A percentile compares a stretch with the other conserved stretches of the same genome.
phyloP scores from a whole-genome alignment of 1,140 invertebrate genomes.

The Hycleus phaleratus region DNA sequence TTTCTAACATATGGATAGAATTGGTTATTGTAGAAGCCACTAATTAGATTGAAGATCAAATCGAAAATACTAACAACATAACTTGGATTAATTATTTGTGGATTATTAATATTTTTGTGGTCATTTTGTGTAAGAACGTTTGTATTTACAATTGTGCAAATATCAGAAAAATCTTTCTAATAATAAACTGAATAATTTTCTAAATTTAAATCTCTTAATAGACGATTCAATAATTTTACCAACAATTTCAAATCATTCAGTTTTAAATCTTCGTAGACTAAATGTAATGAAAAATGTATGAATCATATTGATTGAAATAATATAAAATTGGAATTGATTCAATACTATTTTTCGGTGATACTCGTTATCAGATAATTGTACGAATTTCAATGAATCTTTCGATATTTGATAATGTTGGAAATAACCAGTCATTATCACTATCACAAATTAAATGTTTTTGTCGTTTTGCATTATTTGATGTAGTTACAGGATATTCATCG shows the following conservation, averaged over 20 bases:
- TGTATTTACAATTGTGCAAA: conserved; percentile 44
- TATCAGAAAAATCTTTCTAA: conserved; percentile 72
- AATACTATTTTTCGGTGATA: conserved; percentile 1
- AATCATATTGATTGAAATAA: conserved; percentile 68
- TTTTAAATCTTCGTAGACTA: conserved; percentile 88
- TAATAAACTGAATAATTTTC: conserved; percentile 71
- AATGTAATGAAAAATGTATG: conserved; percentile 74
- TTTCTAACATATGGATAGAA: conserved; percentile 63
- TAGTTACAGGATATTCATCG: conserved; percentile 22
- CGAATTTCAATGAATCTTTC: conserved; percentile 19
- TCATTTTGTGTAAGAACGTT: conserved; percentile 45
- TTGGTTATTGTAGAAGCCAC: conserved; percentile 40
- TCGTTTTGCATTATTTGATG: conserved; percentile 28
- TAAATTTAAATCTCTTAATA: conserved; percentile 70
- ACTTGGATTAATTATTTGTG: conserved; percentile 51
- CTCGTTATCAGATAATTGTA: too few relatives aligned
- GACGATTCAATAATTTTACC: conserved; percentile 65
- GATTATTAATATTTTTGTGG: conserved; percentile 53
- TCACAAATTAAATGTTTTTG: conserved; percentile 43
- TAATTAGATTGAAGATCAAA: conserved; percentile 59
- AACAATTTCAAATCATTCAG: conserved; percentile 66
- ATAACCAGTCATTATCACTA: conserved; percentile 70
- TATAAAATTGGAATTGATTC: conserved; percentile 43
- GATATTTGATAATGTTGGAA: conserved; percentile 46
- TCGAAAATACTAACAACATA: conserved; percentile 61